Evolutionary conservation across 2,797 vertebrate genomes (phyloP).

Genomic region (Tenualosa ilisha): DNA sequence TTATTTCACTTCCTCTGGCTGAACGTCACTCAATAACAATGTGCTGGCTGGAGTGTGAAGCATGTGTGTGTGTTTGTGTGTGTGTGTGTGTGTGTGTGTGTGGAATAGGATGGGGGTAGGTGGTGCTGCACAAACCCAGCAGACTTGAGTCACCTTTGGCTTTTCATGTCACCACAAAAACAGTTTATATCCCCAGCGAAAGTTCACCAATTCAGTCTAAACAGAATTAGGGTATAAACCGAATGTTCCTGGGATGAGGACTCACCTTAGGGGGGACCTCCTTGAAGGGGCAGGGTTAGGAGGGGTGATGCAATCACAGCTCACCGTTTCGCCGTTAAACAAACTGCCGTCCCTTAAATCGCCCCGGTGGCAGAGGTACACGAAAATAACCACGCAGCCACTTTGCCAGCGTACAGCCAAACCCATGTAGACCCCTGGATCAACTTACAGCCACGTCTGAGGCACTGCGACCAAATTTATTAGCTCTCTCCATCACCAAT

Average conservation of each 20-base stretch:
- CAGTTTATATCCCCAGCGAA: not conserved
- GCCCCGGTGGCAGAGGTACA: not conserved
- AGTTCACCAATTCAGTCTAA: not conserved
- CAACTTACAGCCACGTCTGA: conserved; percentile 18
- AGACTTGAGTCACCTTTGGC: not conserved
- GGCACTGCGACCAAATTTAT: not conserved
- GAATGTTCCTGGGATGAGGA: not conserved
- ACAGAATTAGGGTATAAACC: not conserved
- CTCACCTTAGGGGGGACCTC: not conserved
- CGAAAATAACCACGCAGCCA: not conserved
- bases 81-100: not conserved
- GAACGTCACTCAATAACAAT: not conserved
- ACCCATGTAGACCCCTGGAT: not conserved
- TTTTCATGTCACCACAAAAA: not conserved
- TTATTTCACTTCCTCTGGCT: not conserved
- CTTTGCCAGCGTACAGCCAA: not conserved
- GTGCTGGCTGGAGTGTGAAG: not conserved
- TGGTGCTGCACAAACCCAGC: not conserved
- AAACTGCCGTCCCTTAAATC: not conserved
- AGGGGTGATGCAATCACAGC: not conserved
- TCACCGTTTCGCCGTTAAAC: not conserved
- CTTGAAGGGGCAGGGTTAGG: not conserved
- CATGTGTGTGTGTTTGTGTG: not conserved
- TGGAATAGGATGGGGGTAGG: not conserved
- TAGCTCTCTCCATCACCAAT: conserved; percentile 1